A percentile compares a stretch with the other conserved stretches of the same genome.
These are phyloP conservation scores for Lysiphlebus fabarum DNA, from an alignment of 1,140 invertebrate genomes.

Conservation along the genomic window DNA sequence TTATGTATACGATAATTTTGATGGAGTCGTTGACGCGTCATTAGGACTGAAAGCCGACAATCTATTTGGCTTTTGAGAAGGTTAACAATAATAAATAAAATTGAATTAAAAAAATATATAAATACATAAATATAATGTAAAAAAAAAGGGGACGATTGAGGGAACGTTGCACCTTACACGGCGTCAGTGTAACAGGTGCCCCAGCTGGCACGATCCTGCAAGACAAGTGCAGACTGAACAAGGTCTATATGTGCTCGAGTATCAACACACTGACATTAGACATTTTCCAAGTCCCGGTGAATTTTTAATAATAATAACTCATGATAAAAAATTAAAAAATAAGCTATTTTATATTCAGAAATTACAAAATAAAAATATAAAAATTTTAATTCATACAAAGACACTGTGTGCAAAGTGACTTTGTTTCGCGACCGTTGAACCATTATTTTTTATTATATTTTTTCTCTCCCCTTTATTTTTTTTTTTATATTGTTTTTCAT, in stretches of 20 bases:
- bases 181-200: constrained; percentile 43
- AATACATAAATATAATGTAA: constrained; percentile 7
- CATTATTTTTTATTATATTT: no score
- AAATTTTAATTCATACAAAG: no score
- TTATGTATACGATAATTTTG: neutral
- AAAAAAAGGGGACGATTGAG: constrained; percentile 25
- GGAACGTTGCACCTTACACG: constrained; percentile 45
- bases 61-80: constrained; percentile 10
- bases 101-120: neutral
- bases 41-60: constrained; percentile 6
- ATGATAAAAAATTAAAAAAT: no score
- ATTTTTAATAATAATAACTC: no score
- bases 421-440: no score
- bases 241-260: constrained; percentile 1
- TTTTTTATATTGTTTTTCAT: no score
- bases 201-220: constrained; percentile 35
- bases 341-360: no score
- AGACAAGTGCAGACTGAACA: constrained; percentile 42
- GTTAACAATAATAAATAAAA: no score
- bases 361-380: no score
- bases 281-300: no score
- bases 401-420: no score
- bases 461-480: no score
- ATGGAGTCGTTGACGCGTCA: constrained; percentile 2
- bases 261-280: neutral